phyloP scores from a whole-genome alignment of 1,140 invertebrate species.

The Heterodera schachtii region DNA sequence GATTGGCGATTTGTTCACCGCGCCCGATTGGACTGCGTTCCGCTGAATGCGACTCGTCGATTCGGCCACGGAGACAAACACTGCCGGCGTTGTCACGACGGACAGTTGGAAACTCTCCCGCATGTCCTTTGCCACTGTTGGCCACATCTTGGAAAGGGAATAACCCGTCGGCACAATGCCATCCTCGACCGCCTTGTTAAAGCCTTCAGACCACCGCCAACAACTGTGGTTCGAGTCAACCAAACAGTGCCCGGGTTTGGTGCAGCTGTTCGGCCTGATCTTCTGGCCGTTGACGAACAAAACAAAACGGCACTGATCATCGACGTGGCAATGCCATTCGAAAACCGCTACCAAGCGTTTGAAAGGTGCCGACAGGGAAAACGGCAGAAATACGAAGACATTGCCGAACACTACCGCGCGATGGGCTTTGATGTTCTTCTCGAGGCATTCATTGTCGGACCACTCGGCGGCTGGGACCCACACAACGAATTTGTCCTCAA shows the following conservation, averaged over 20 bases:
- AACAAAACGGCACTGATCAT: conserved; percentile 14
- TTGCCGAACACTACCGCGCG: too few species aligned
- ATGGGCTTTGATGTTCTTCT: too few species aligned
- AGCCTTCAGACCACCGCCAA: too few species aligned
- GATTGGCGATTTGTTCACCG: conserved; percentile 7
- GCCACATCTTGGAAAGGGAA: too few species aligned
- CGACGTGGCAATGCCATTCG: conserved; percentile 30
- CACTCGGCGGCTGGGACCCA: too few species aligned
- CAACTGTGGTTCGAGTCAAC: neutral
- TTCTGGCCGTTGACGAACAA: neutral
- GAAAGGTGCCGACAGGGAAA: too few species aligned
- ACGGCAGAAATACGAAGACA: too few species aligned
- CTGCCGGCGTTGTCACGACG: neutral
- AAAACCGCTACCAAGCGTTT: conserved; percentile 32
- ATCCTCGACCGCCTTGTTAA: too few species aligned
- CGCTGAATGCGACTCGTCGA: neutral
- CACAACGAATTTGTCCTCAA: too few species aligned
- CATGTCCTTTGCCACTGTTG: too few species aligned
- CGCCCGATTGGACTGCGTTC: conserved; percentile 11
- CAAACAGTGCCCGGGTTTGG: neutral
- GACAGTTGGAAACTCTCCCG: neutral
- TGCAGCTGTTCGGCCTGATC: neutral
- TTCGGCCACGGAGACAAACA: neutral
- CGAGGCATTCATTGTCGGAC: too few species aligned
- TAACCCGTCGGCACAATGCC: too few species aligned